Conservation (phyloP, 2,113 vertebrate species). For the Neomonachus schauinslandi region DNA sequence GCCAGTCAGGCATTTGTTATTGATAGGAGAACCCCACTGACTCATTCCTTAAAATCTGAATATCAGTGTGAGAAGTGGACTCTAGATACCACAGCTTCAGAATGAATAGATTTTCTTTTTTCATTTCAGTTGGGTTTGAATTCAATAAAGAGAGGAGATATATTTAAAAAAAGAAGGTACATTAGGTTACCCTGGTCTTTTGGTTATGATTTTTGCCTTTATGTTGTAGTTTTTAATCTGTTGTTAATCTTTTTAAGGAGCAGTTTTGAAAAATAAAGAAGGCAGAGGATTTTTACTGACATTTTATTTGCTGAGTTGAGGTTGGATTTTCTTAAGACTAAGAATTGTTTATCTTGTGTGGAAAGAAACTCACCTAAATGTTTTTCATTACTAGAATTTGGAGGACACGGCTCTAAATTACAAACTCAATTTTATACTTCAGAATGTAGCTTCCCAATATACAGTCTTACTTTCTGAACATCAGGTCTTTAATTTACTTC, state of each 20-base stretch:
- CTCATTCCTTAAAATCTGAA: background rate
- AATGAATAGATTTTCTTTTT: background rate
- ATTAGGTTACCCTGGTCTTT: background rate
- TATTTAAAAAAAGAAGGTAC: background rate
- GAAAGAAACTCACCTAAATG: slow-evolving; percentile 3
- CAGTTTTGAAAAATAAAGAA: background rate
- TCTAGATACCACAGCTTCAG: background rate
- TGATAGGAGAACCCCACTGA: background rate
- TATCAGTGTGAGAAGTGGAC: background rate
- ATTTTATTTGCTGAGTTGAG: slow-evolving; percentile 7
- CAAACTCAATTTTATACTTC: background rate
- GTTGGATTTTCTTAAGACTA: slow-evolving; percentile 11
- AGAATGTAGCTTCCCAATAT: background rate
- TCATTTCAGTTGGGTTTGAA: background rate
- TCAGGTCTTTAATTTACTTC: slow-evolving; percentile 21
- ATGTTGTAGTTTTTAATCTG: slow-evolving; percentile 17
- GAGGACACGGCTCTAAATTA: background rate
- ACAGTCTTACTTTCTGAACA: background rate
- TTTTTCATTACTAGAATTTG: background rate
- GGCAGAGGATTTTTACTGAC: background rate
- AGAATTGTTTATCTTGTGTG: background rate
- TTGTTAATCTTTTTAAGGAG: slow-evolving; percentile 31
- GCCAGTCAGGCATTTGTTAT: background rate
- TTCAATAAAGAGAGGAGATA: background rate
- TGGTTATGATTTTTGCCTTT: slow-evolving; percentile 1